Percentiles rank a stretch among this genome's conserved stretches.
Evolutionary conservation across 53 echinoderm and acorn worm species (phyloP).

Genomic region (Temnopleurus reevesii): DNA sequence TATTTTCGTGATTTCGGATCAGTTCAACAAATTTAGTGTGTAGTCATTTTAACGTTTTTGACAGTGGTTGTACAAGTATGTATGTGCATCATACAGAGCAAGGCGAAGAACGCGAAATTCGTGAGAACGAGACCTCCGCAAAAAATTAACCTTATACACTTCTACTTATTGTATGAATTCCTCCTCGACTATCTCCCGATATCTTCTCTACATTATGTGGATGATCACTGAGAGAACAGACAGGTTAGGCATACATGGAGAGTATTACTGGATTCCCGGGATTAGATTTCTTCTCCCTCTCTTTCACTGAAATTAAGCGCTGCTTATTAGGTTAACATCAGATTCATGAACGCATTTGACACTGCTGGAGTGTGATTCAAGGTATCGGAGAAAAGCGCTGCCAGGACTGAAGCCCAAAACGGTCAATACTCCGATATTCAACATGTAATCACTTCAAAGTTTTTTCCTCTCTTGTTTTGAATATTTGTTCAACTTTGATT

Average conservation of each 20-base stretch:
- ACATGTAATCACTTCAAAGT: neutral
- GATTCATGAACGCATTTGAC: conserved; percentile 46
- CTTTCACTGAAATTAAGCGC: conserved; percentile 34
- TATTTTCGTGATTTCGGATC: too few relatives aligned
- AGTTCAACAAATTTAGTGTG: too few relatives aligned
- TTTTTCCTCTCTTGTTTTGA: neutral
- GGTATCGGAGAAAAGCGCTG: neutral
- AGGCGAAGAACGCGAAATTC: too few relatives aligned
- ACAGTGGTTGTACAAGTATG: too few relatives aligned
- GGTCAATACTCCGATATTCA: conserved; percentile 30
- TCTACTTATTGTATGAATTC: too few relatives aligned
- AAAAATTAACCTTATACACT: too few relatives aligned
- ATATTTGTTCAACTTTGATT: too few relatives aligned
- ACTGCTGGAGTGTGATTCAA: conserved; percentile 33
- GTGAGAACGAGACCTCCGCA: too few relatives aligned
- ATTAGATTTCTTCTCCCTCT: conserved; percentile 34
- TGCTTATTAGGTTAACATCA: conserved; percentile 46
- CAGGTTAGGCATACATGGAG: neutral
- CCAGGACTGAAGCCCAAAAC: neutral
- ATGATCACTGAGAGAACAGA: neutral
- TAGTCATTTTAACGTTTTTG: too few relatives aligned
- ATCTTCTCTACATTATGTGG: neutral
- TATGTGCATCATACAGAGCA: too few relatives aligned
- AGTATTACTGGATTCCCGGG: conserved; percentile 33
- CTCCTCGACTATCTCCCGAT: neutral